Evolutionary conservation across 2,888 invertebrate genomes (phyloP).

Genomic region (Ormyrus rosae): DNA sequence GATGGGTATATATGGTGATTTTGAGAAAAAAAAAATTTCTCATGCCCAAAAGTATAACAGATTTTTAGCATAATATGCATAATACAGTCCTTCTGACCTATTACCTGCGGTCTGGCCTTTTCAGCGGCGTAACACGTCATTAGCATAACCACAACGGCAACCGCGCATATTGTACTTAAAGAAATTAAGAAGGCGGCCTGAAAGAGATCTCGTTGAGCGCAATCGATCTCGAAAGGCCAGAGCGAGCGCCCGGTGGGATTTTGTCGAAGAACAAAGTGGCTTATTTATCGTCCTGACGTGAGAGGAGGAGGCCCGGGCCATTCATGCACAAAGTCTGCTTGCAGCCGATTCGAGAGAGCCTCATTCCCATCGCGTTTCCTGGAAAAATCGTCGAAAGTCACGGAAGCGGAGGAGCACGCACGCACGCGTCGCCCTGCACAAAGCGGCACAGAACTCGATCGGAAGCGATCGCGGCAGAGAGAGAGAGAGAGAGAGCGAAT

Average conservation of each 20-base stretch:
- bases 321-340: no score
- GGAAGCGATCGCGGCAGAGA: slow-evolving; percentile 58
- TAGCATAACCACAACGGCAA: slow-evolving; percentile 32
- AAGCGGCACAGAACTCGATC: background rate
- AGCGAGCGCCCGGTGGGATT: no score
- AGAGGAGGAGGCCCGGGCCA: background rate
- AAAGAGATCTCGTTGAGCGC: no score
- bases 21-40: background rate
- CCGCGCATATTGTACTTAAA: background rate
- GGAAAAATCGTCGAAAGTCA: slow-evolving; percentile 43
- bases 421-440: slow-evolving; percentile 1
- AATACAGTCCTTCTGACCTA: background rate
- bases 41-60: slow-evolving; percentile 8
- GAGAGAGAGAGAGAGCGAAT: background rate
- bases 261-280: no score
- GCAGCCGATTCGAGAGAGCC: background rate
- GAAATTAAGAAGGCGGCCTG: background rate
- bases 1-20: no score
- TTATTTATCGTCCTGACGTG: background rate
- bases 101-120: slow-evolving; percentile 14
- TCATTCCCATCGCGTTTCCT: slow-evolving; percentile 40
- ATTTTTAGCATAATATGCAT: slow-evolving; percentile 5
- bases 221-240: no score
- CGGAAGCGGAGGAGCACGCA: slow-evolving; percentile 29
- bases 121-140: slow-evolving; percentile 1